Percentiles rank a stretch among this genome's conserved stretches.
phyloP scores from a whole-genome alignment of 2,113 vertebrate genomes.

The Artemisiospiza belli region DNA sequence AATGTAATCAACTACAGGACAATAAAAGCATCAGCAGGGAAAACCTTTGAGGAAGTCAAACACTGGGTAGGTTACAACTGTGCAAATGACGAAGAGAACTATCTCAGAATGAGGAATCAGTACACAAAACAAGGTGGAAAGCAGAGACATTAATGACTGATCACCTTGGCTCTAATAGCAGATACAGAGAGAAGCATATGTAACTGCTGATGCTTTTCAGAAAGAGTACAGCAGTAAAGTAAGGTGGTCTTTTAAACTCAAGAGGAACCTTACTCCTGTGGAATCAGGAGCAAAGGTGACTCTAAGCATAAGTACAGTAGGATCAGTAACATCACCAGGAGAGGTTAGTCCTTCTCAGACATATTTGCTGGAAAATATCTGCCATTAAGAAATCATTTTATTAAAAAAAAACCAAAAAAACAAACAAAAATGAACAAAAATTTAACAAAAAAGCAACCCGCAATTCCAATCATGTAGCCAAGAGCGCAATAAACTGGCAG shows the following conservation, averaged over 20 bases:
- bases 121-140: background rate
- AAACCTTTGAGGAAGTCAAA: background rate
- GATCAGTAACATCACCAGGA: background rate
- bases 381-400: background rate
- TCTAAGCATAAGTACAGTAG: background rate
- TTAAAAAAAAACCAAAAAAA: background rate
- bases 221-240: background rate
- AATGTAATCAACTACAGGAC: background rate
- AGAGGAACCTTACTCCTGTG: background rate
- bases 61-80: background rate
- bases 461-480: background rate
- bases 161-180: accelerated
- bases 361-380: background rate
- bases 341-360: background rate
- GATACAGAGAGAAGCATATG: background rate
- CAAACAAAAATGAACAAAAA: background rate
- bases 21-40: background rate
- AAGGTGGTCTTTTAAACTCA: background rate
- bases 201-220: background rate
- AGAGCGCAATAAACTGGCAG: background rate
- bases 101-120: background rate
- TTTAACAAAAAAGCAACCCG: background rate
- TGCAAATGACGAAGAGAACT: background rate
- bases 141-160: background rate
- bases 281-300: background rate